A percentile compares a stretch with the other conserved stretches of the same genome.
phyloP scores from a whole-genome alignment of 2,113 vertebrate genomes.

The Tringa solitaria region DNA sequence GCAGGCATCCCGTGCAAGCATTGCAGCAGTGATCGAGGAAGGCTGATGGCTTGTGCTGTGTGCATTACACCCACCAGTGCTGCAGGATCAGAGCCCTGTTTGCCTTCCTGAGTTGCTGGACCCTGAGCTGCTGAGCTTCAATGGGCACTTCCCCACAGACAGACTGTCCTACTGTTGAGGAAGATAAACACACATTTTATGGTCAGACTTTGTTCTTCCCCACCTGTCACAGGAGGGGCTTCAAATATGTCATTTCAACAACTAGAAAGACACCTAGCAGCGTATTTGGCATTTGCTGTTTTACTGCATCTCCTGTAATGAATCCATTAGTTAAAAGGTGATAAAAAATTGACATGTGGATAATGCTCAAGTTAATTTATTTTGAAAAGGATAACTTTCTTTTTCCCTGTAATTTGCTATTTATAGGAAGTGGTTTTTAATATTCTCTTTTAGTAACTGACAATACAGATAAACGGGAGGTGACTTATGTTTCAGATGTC shows the following conservation, averaged over 20 bases:
- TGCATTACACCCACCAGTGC: rapidly evolving
- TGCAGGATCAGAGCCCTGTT: background rate
- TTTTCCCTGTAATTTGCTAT: background rate
- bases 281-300: background rate
- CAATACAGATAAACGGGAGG: background rate
- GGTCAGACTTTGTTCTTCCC: background rate
- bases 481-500: background rate
- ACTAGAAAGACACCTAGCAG: background rate
- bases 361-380: background rate
- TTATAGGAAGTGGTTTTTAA: background rate
- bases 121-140: background rate
- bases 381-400: background rate
- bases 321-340: background rate
- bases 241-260: background rate
- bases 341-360: background rate
- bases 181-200: background rate
- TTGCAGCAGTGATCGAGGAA: background rate
- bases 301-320: background rate
- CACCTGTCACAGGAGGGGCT: background rate
- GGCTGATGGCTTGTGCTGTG: background rate
- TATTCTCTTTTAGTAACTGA: background rate
- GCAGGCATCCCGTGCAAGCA: background rate
- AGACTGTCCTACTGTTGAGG: background rate
- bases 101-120: background rate
- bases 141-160: rapidly evolving